These are phyloP conservation scores for Xylophagus ater DNA, from an alignment of 2,888 invertebrate genomes.

Conservation along the genomic window DNA sequence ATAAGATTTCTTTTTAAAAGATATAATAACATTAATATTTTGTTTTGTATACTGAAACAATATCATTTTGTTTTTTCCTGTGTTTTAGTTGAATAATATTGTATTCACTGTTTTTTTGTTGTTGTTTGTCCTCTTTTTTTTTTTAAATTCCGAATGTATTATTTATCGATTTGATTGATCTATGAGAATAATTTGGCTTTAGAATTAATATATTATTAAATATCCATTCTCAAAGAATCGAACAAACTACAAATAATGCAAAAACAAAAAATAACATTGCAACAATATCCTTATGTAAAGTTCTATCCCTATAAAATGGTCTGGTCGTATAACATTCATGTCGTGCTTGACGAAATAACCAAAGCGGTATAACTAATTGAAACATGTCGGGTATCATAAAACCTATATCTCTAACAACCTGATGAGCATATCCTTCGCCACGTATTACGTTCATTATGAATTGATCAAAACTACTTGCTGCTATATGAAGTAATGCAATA, in stretches of 20 bases:
- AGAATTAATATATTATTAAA: too few species aligned
- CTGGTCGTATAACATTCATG: constrained; percentile 33
- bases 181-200: too few species aligned
- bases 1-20: too few species aligned
- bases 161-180: too few species aligned
- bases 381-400: constrained; percentile 57
- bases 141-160: too few species aligned
- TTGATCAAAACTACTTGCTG: constrained; percentile 53
- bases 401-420: constrained; percentile 54
- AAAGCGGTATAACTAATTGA: constrained; percentile 49
- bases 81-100: too few species aligned
- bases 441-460: constrained; percentile 51
- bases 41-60: too few species aligned
- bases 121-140: too few species aligned
- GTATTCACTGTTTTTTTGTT: too few species aligned
- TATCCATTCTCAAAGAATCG: constrained; percentile 34
- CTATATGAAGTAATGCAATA: constrained; percentile 49
- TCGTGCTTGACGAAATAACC: constrained; percentile 38
- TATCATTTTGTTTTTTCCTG: too few species aligned
- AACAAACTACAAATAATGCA: constrained; percentile 35
- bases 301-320: constrained; percentile 36
- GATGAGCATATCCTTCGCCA: constrained; percentile 53
- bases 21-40: too few species aligned
- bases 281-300: constrained; percentile 28
- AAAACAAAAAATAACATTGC: constrained; percentile 28